Percentiles rank a stretch among this genome's conserved stretches.
Conservation (phyloP, 2,888 invertebrate species). For the Scelioninae gen. 1 region DNA sequence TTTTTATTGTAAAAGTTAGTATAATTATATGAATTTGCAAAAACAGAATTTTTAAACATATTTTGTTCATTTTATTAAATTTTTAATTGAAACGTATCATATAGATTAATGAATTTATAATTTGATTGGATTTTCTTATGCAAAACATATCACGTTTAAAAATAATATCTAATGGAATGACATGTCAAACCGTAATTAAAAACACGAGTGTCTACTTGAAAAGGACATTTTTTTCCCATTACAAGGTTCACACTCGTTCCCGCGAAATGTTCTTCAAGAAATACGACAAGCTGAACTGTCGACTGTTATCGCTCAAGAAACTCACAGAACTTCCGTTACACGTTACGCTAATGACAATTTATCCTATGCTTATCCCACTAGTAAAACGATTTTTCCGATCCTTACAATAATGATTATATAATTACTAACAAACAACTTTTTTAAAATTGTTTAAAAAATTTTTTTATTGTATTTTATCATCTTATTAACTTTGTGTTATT, state of each 20-base stretch:
- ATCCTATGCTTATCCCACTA: slow-evolving; percentile 27
- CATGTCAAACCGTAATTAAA: background rate
- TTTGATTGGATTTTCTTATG: no score
- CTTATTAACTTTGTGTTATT: no score
- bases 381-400: slow-evolving; percentile 20
- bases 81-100: no score
- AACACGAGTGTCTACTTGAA: slow-evolving; percentile 11
- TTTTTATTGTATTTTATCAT: no score
- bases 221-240: slow-evolving; percentile 45
- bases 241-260: slow-evolving; percentile 6
- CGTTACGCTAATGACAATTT: slow-evolving; percentile 46
- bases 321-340: slow-evolving; percentile 38
- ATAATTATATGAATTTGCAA: no score
- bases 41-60: no score
- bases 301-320: slow-evolving; percentile 21
- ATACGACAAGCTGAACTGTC: slow-evolving; percentile 10
- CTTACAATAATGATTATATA: no score
- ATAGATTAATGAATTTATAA: no score
- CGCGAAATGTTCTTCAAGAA: slow-evolving; percentile 11
- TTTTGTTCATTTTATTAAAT: no score
- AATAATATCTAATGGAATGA: background rate
- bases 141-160: background rate
- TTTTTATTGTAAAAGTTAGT: no score
- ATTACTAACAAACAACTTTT: no score
- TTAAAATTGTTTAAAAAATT: no score